Conservation (phyloP, 2,888 invertebrate species). For the Heliconius ismenius region DNA sequence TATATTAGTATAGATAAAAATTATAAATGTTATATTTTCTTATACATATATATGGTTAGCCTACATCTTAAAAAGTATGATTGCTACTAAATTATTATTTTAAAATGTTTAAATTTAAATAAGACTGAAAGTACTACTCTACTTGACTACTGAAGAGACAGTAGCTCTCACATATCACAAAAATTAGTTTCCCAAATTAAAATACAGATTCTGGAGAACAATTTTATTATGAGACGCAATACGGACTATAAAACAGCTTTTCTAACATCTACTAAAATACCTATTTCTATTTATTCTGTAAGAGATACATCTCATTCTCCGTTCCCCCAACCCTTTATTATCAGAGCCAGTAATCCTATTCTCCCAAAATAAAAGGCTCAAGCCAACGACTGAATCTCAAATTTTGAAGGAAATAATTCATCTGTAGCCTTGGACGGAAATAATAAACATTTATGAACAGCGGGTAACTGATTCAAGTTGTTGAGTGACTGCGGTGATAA, state of each 20-base stretch:
- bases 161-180: not conserved
- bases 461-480: slow-evolving; percentile 28
- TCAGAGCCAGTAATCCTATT: slow-evolving; percentile 35
- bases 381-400: slow-evolving; percentile 30
- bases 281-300: slow-evolving; percentile 32
- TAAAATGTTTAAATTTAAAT: not conserved
- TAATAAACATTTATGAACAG: slow-evolving; percentile 30
- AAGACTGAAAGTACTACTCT: too few relatives aligned
- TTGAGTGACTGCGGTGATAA: slow-evolving; percentile 15
- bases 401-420: slow-evolving; percentile 29
- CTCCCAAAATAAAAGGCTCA: slow-evolving; percentile 28
- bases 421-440: slow-evolving; percentile 22
- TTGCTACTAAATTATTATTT: not conserved
- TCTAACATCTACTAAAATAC: slow-evolving; percentile 9
- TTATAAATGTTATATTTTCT: not conserved
- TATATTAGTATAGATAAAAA: too few relatives aligned
- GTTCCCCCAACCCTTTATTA: slow-evolving; percentile 30
- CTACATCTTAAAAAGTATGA: too few relatives aligned
- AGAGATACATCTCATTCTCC: slow-evolving; percentile 39
- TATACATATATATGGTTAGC: too few relatives aligned
- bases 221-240: not conserved
- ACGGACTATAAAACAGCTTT: slow-evolving; percentile 6
- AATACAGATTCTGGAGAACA: not conserved
- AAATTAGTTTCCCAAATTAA: not conserved
- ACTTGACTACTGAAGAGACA: not conserved